A percentile compares a stretch with the other conserved stretches of the same genome.
Evolutionary conservation across 2,888 invertebrate species (phyloP).

Genomic region (Cheiracanthium punctorium): DNA sequence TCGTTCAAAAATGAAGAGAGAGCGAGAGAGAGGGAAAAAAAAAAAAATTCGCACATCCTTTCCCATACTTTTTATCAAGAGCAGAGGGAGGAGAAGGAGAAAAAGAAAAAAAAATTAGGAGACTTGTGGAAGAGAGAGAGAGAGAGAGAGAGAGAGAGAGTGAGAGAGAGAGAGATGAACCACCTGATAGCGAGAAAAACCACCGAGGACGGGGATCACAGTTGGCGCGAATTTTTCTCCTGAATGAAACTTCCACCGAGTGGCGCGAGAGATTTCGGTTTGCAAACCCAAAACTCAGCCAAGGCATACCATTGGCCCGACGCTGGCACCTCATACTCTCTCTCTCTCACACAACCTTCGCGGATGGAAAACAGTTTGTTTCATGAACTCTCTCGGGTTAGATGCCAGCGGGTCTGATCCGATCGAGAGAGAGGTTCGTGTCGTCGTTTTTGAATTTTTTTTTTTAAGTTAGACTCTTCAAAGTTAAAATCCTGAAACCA

Average conservation of each 20-base stretch:
- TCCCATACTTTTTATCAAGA: constrained; percentile 4
- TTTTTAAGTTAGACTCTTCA: too few relatives aligned
- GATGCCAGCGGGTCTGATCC: background rate
- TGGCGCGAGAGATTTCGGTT: background rate
- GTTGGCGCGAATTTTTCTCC: constrained; percentile 22
- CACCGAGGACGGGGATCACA: background rate
- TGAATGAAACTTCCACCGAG: background rate
- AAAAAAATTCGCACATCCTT: background rate
- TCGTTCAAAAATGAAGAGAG: background rate
- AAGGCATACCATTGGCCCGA: constrained; percentile 35
- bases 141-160: background rate
- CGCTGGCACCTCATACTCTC: constrained; percentile 25
- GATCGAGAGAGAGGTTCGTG: background rate
- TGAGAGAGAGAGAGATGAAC: background rate
- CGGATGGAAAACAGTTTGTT: background rate
- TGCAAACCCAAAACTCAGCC: constrained; percentile 25
- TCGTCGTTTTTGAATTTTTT: too few relatives aligned
- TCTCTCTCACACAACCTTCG: background rate
- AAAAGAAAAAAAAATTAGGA: too few relatives aligned
- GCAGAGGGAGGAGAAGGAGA: background rate
- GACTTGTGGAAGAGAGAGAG: too few relatives aligned
- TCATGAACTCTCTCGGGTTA: background rate
- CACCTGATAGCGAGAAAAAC: constrained; percentile 4
- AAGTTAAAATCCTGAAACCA: too few relatives aligned
- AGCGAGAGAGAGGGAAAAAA: too few relatives aligned